phyloP scores from a whole-genome alignment of 2,888 invertebrate genomes.

The Lamellibrachia satsuma region DNA sequence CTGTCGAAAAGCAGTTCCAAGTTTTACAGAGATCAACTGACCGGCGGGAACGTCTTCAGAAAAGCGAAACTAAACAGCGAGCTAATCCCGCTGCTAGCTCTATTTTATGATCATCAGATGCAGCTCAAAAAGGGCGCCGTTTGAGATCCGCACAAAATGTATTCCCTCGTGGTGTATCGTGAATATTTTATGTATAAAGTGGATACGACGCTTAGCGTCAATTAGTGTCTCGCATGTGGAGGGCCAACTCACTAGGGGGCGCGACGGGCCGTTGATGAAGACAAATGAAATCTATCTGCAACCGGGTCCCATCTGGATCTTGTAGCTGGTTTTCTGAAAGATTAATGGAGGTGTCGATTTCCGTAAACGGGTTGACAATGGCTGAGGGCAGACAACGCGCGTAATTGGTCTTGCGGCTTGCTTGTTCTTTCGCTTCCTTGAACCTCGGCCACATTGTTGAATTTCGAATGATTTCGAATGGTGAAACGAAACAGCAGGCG shows the following conservation, averaged over 20 bases:
- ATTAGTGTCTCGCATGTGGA: not conserved
- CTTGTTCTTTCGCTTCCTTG: not conserved
- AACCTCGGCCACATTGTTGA: not conserved
- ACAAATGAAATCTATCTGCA: not conserved
- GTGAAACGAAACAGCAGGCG: not conserved
- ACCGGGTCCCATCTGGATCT: not conserved
- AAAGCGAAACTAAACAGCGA: not conserved
- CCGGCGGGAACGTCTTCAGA: not conserved
- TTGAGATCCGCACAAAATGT: not conserved
- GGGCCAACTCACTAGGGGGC: slow-evolving; percentile 10
- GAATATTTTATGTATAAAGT: slow-evolving; percentile 3
- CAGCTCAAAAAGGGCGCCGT: not conserved
- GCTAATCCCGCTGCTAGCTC: not conserved
- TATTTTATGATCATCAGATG: not conserved
- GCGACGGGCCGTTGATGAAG: not conserved
- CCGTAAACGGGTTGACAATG: slow-evolving; percentile 6
- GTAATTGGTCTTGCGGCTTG: not conserved
- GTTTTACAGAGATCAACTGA: not conserved
- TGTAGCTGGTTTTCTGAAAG: not conserved
- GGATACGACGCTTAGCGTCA: slow-evolving; percentile 17
- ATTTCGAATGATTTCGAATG: not conserved
- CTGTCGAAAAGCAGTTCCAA: not conserved
- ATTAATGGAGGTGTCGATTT: slow-evolving; percentile 13
- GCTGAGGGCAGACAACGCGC: not conserved
- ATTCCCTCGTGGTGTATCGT: not conserved